Percentiles rank a stretch among this genome's conserved stretches.
Evolutionary conservation across 1,140 invertebrate species (phyloP).

Genomic region (Yoshiicerus persimilis): DNA sequence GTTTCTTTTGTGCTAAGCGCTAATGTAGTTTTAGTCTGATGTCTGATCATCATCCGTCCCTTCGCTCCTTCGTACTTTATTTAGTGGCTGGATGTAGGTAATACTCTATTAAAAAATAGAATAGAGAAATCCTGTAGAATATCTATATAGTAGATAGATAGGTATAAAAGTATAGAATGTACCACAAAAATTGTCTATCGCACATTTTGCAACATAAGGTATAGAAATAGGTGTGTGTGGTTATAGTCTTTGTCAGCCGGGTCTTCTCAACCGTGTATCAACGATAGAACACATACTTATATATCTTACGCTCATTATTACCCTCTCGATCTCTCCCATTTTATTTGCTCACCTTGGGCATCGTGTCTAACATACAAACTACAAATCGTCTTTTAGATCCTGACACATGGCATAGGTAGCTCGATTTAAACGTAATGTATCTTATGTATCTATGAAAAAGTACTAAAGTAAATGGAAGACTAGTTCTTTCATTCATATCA

Average conservation of each 20-base stretch:
- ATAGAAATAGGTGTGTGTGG: neutral
- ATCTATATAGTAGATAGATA: neutral
- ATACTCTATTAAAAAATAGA: neutral
- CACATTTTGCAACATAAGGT: neutral
- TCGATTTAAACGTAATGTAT: neutral
- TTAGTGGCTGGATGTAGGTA: neutral
- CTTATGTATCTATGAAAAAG: neutral
- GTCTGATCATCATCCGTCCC: neutral
- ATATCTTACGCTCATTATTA: neutral
- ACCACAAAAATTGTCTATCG: no score
- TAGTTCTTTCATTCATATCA: neutral
- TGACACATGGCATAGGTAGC: neutral
- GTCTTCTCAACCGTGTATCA: neutral
- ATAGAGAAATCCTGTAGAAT: neutral
- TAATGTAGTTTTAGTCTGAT: neutral
- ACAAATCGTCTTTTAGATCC: neutral
- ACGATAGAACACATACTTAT: neutral
- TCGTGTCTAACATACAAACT: neutral
- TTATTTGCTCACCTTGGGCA: conserved; percentile 9
- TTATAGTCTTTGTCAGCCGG: neutral
- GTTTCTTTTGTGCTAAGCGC: neutral
- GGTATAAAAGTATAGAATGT: no score
- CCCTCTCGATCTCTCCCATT: neutral
- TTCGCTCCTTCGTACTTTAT: neutral
- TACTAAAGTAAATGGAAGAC: neutral